Evolutionary conservation across 2,113 vertebrate species (phyloP), one percentile per base, ranked within the genome.

Genomic region (Orientallactaga bullata): DNA sequence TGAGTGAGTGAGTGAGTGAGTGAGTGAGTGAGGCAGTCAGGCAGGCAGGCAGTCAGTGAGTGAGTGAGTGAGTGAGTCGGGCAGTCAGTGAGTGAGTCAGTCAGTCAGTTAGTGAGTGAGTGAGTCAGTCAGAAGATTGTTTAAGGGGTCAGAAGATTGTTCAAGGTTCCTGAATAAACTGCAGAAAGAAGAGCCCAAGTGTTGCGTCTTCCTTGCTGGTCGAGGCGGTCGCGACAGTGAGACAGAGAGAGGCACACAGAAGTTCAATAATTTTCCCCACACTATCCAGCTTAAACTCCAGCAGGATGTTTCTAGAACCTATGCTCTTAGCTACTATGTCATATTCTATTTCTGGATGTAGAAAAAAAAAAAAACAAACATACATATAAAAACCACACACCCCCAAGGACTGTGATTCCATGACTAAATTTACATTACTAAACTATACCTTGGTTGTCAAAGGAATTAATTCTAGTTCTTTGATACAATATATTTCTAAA

Each of bases 391-490:
- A 47, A 47, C 8, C 9, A 68, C 39, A 66, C 26, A 82, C 35
- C 65, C 61, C 18, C 71, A 85, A 88, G 8, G 60, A 82, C 32
- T 51, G 5, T 47, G 18, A 83, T 5, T 91, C 63, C 28, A 91
- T 60, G 51, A 91, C 58, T 66, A 82, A 88, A 86, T 42, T 39
- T 9, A 95, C 28, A 7, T 13, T 30, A 72, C 60, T 83, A 81
- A 93, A 78, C 66, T n/a, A 47, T 8, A 74, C 24, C 39, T 65
- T 84, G 37, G 23, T 68, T n/a, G 30, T 84, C 68, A 89, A 88
- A 90, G 58, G 63, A 90, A 84, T 81, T 63, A 82, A 84, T 58
- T 55, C 12, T 9, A 17, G 18, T n/a, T 17, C 74, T 87, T 93
- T 71, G n/a, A 71, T 37, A 58, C n/a, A 17, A 4, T 85, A 2